phyloP scores from a whole-genome alignment of 2,888 invertebrate genomes.

The Bombyx huttoni region DNA sequence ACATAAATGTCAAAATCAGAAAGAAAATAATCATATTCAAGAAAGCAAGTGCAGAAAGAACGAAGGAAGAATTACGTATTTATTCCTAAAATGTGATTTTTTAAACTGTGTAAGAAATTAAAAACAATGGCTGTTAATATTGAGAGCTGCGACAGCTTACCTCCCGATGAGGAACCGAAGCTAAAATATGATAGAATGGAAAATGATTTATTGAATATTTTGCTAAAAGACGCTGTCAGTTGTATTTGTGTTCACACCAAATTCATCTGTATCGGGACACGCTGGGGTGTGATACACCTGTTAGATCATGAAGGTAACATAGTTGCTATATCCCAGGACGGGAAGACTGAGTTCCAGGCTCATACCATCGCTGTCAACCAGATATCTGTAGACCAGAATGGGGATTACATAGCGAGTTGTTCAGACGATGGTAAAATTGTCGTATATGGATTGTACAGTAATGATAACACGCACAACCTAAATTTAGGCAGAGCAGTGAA shows the following conservation, averaged over 20 bases:
- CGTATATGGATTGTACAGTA: conserved; percentile 89
- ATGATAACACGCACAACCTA: conserved; percentile 85
- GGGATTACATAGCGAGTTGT: conserved; percentile 94
- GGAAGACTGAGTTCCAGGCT: conserved; percentile 78
- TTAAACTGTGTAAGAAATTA: background rate
- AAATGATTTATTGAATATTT: conserved; percentile 88
- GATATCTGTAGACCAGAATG: conserved; percentile 93
- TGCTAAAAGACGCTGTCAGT: conserved; percentile 86
- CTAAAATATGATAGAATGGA: conserved; percentile 91
- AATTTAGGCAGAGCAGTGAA: conserved; percentile 87
- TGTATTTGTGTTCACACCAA: conserved; percentile 95
- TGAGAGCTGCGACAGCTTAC: conserved; percentile 55
- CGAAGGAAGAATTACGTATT: conserved; percentile 8
- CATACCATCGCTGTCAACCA: conserved; percentile 95
- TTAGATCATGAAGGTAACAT: conserved; percentile 93
- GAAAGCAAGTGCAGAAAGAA: conserved; percentile 7
- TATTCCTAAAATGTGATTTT: conserved; percentile 10
- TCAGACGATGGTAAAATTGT: conserved; percentile 91
- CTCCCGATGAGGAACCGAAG: conserved; percentile 81
- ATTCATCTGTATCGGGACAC: conserved; percentile 94
- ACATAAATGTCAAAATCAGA: no score
- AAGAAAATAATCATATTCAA: conserved; percentile 4
- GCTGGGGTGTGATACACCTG: conserved; percentile 91
- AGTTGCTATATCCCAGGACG: conserved; percentile 68
- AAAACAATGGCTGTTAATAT: conserved; percentile 48